These are phyloP conservation scores for Megaleporinus macrocephalus DNA, from an alignment of 2,113 vertebrate species.

Conservation along the genomic window DNA sequence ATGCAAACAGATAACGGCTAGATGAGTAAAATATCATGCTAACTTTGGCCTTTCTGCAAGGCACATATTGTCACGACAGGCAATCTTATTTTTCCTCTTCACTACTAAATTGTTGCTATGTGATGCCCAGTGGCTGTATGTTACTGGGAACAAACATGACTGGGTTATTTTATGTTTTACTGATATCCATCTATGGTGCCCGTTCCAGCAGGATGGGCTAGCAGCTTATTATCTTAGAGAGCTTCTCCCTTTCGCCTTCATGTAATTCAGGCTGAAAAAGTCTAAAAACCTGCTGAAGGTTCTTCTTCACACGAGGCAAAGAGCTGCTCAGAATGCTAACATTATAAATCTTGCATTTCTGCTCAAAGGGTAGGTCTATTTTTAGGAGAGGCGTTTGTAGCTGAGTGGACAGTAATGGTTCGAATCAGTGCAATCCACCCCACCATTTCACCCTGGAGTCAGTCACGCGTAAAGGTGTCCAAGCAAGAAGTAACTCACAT, in stretches of 20 bases:
- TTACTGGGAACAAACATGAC: background rate
- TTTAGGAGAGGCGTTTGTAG: conserved; percentile 16
- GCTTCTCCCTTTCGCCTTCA: background rate
- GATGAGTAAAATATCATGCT: background rate
- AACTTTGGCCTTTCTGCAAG: background rate
- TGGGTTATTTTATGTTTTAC: conserved; percentile 1
- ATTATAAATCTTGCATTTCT: conserved; percentile 35
- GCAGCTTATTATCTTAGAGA: too few relatives aligned
- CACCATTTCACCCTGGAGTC: conserved; percentile 18
- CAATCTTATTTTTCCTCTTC: background rate
- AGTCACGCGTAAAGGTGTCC: conserved; percentile 2
- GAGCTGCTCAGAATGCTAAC: background rate
- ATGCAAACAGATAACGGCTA: conserved; percentile 10
- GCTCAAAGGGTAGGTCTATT: conserved; percentile 29
- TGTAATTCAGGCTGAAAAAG: background rate
- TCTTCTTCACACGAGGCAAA: background rate
- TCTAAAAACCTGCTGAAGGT: background rate
- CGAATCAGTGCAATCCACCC: conserved; percentile 24
- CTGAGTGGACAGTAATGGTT: conserved; percentile 18
- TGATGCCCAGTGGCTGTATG: background rate
- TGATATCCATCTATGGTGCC: conserved; percentile 8
- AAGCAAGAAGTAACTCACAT: background rate
- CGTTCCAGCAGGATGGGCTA: background rate
- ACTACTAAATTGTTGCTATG: background rate
- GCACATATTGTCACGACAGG: background rate